These are phyloP conservation scores for Pangasius krempfi DNA, from an alignment of 2,797 vertebrate species.

Conservation along the genomic window DNA sequence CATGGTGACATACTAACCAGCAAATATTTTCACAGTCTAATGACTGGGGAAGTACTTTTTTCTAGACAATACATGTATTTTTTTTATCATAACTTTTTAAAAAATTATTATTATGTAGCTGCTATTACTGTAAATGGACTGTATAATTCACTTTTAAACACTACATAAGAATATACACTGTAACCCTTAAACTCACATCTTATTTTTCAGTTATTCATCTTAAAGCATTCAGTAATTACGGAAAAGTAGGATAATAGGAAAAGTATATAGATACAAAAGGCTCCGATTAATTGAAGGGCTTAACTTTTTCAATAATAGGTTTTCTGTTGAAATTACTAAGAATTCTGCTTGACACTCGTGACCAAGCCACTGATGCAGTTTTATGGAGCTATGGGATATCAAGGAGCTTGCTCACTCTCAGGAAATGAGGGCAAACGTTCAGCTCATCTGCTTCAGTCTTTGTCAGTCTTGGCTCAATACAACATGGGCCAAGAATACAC, in stretches of 20 bases:
- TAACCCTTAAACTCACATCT: neutral
- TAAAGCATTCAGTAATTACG: neutral
- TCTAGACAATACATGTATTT: neutral
- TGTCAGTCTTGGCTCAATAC: slow-evolving; percentile 61
- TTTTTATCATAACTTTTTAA: neutral
- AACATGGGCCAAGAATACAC: slow-evolving; percentile 60
- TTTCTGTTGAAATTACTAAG: neutral
- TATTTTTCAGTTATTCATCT: neutral
- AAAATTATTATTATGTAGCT: neutral
- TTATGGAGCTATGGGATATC: slow-evolving; percentile 20
- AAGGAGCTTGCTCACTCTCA: slow-evolving; percentile 45
- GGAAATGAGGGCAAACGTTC: slow-evolving; percentile 71
- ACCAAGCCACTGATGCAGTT: slow-evolving; percentile 13
- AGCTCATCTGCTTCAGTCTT: slow-evolving; percentile 62
- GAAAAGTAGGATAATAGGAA: neutral
- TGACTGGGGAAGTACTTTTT: neutral
- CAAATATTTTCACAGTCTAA: slow-evolving; percentile 1
- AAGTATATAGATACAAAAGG: neutral
- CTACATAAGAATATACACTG: neutral
- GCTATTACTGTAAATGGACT: neutral
- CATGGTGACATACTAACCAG: slow-evolving; percentile 61
- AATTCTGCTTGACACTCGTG: neutral
- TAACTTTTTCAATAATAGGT: neutral
- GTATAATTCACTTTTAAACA: neutral
- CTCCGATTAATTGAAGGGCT: neutral